Conservation (phyloP, 2,888 invertebrate genomes). For the Linnaemya vulpina region DNA sequence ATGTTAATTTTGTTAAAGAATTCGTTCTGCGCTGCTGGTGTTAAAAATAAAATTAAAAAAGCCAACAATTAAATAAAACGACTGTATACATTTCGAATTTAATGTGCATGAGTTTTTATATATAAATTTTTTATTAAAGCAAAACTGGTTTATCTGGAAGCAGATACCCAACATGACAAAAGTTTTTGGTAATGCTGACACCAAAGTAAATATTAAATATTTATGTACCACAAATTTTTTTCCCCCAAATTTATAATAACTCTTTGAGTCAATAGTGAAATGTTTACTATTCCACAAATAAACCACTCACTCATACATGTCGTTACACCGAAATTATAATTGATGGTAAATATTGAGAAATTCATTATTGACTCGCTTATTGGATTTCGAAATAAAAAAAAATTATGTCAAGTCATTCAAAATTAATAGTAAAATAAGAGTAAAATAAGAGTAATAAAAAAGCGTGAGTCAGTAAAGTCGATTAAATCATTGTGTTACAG, state of each 20-base stretch:
- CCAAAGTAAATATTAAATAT: constrained; percentile 33
- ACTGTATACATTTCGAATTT: constrained; percentile 18
- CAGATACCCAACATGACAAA: constrained; percentile 53
- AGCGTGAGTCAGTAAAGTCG: no score
- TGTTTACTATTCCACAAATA: not conserved
- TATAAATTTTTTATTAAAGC: not conserved
- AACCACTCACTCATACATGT: no score
- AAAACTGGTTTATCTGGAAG: constrained; percentile 48
- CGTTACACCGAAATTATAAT: no score
- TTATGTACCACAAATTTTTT: constrained; percentile 1
- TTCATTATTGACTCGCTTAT: no score
- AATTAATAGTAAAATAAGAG: no score
- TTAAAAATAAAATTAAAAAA: constrained; percentile 51
- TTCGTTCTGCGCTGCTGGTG: constrained; percentile 75
- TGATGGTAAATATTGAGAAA: no score
- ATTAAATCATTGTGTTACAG: no score
- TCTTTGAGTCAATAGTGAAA: constrained; percentile 43
- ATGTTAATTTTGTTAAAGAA: constrained; percentile 70
- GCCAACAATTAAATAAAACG: constrained; percentile 20
- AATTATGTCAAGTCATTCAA: no score
- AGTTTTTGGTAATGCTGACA: constrained; percentile 27
- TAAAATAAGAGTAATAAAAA: no score
- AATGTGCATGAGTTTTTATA: not conserved
- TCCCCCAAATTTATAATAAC: constrained; percentile 21
- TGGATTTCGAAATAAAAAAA: no score